Evolutionary conservation across 1,140 invertebrate species (phyloP), one percentile per base, ranked within the genome.

Genomic region (Calliopsis andreniformis): DNA sequence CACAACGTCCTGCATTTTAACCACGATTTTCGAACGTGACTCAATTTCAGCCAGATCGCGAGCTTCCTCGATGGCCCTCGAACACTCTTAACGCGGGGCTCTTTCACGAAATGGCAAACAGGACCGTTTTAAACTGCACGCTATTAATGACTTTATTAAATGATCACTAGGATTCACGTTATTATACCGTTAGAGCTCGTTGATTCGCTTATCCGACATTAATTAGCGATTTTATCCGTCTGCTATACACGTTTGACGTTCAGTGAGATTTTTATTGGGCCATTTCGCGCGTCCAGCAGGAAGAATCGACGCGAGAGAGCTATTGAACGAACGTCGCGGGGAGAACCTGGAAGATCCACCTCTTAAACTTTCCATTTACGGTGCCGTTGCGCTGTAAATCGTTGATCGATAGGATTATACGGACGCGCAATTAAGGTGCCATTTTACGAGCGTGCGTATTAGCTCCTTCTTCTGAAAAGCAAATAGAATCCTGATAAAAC

Each of bases 341-440:
- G 51, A n/a, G 20, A 20, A 78, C 53, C 66, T 76, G 76, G 68
- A 79, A 72, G 47, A 62, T 45, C 47, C 43, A 69, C 42, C 73
- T 66, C 75, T 80, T 80, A 80, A 77, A 77, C 49, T 69, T 76
- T 56, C 51, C 75, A 77, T 71, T 71, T 80, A 80, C 75, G 67
- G 64, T 55, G 73, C 63, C 45, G 63, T 61, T 35, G n/a, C 7
- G 32, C 59, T 76, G 39, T 79, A 75, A 79, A 79, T 77, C 66
- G 66, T 39, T 59, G 64, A 80, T 77, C 75, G 72, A 80, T 80
- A 62, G 78, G 61, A 77, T 80, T 77, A 77, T 80, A 80, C 42
- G 66, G 61, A 77, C 73, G 78, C 63, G 73, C 76, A 80, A 80
- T 80, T 80, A 80, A 80, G 67, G 43, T 12, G 8, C 18, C 25